phyloP scores from a whole-genome alignment of 2,888 invertebrate genomes.

The Papilio protenor region DNA sequence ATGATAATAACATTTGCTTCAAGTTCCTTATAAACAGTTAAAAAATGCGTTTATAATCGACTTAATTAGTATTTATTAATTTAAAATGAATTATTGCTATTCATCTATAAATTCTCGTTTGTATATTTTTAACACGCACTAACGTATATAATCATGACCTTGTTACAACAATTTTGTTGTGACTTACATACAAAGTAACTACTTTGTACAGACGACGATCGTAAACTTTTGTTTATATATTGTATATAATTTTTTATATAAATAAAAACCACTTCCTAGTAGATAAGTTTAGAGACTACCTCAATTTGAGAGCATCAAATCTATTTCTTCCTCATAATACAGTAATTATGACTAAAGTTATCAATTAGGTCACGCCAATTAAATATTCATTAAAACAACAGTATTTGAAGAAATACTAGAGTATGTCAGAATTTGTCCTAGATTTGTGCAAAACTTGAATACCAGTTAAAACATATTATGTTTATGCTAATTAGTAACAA shows the following conservation, averaged over 20 bases:
- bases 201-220: background rate
- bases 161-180: constrained; percentile 3
- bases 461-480: background rate
- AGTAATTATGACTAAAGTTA: background rate
- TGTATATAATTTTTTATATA: background rate
- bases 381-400: background rate
- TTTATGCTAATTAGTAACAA: background rate
- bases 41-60: background rate
- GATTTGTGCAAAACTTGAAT: background rate
- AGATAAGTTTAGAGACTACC: constrained; percentile 1
- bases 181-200: background rate
- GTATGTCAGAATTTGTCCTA: background rate
- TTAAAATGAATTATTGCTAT: background rate
- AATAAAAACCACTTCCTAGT: background rate
- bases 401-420: background rate
- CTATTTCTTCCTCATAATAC: background rate
- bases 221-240: background rate
- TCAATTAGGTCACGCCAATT: background rate
- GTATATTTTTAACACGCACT: constrained; percentile 9
- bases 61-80: background rate
- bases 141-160: constrained; percentile 13
- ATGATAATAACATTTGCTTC: background rate
- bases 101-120: background rate
- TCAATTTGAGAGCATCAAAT: background rate
- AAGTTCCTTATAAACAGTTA: background rate